A percentile compares a stretch with the other conserved stretches of the same genome.
Evolutionary conservation across 2,797 vertebrate species (phyloP).

Genomic region (Etheostoma perlongum): DNA sequence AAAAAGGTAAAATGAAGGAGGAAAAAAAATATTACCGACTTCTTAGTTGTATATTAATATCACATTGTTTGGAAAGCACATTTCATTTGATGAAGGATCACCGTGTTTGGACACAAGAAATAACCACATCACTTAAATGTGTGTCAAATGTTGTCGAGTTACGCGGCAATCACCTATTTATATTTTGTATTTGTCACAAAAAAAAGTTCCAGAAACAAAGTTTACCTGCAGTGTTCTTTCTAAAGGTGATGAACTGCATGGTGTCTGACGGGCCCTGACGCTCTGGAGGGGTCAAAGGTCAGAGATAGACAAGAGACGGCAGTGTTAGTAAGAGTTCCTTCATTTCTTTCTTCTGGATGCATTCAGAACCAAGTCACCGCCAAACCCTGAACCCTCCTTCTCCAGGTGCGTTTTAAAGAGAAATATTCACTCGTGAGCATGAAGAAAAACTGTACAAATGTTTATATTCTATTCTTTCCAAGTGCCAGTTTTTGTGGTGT

Average conservation of each 20-base stretch:
- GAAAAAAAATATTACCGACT: slow-evolving; percentile 53
- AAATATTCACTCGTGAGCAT: slow-evolving; percentile 80
- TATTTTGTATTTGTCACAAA: slow-evolving; percentile 81
- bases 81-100: slow-evolving; percentile 80
- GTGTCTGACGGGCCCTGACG: slow-evolving; percentile 17
- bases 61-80: slow-evolving; percentile 82
- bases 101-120: slow-evolving; percentile 80
- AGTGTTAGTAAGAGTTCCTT: slow-evolving; percentile 55
- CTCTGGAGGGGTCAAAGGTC: slow-evolving; percentile 36
- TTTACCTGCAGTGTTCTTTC: slow-evolving; percentile 73
- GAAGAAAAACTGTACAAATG: slow-evolving; percentile 82
- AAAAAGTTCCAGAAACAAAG: slow-evolving; percentile 51
- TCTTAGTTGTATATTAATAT: slow-evolving; percentile 83
- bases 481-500: slow-evolving; percentile 83
- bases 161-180: slow-evolving; percentile 80
- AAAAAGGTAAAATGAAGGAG: slow-evolving; percentile 46
- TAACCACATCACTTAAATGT: slow-evolving; percentile 82
- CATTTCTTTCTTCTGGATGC: slow-evolving; percentile 41
- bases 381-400: slow-evolving; percentile 49
- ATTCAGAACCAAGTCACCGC: slow-evolving; percentile 48
- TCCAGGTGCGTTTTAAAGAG: slow-evolving; percentile 70
- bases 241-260: slow-evolving; percentile 38
- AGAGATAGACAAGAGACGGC: slow-evolving; percentile 50
- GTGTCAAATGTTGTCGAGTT: slow-evolving; percentile 73
- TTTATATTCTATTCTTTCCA: slow-evolving; percentile 83